Evolutionary conservation across 2,113 vertebrate genomes (phyloP), one percentile per base, ranked within the genome.

Genomic region (Columba janthina): DNA sequence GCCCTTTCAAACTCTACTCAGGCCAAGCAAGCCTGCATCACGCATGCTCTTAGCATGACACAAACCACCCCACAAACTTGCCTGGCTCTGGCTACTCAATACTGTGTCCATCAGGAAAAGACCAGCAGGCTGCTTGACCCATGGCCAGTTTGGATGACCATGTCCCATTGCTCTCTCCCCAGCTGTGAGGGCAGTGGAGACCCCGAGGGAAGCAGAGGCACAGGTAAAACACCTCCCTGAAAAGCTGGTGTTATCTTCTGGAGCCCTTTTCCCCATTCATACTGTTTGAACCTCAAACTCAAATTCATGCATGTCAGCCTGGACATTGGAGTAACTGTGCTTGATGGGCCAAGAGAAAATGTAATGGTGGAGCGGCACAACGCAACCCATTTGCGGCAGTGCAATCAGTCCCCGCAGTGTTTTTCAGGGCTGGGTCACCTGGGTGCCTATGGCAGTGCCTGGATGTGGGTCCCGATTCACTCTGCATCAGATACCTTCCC

Each of bases 391-490:
- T 57, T 48, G 15, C 61, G 75, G 36, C 12, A 78, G 9, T 10
- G 12, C 3, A 0, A 15, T 36, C 25, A 53, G 29, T 14, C 32
- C 66, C 36, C 32, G 29, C 36, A 50, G 18, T 6, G 15, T 5
- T 85, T 85, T 75, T 71, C 51, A 78, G 34, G 14, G 16, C 16
- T 82, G 34, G 32, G 22, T 31, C 71, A 82, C n/a, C 5, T 0
- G 0, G 2, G 3, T 73, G 5, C 10, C 32, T 4, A 1, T 34
- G 17, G 36, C 24, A 67, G 36, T 7, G 4, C 24, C 31, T 8
- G 11, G n/a, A 51, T 8, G 18, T 46, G 44, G 44, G 44, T 46
- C 44, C 44, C 8, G 44, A 46, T 46, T 74, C 16, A 3, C n/a
- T 53, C 40, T 86, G 31, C 51, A 14, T 50, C 53, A 80, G 31